Percentiles rank a stretch among this genome's conserved stretches.
Evolutionary conservation across 2,888 invertebrate species (phyloP).

Genomic region (Allolobophora icterica): DNA sequence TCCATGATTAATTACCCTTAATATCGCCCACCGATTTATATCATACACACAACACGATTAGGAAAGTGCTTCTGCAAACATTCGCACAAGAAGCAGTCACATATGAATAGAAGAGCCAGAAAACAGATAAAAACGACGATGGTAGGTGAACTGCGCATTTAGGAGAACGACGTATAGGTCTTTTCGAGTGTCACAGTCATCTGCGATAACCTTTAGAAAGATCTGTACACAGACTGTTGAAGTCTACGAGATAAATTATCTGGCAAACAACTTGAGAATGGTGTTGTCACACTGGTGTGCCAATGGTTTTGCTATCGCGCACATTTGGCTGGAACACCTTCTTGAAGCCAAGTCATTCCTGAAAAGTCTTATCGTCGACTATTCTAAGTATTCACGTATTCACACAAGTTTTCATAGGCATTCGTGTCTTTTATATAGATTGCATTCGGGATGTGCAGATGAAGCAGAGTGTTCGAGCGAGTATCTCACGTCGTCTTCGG

Average conservation of each 20-base stretch:
- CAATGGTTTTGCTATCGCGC: too few relatives aligned
- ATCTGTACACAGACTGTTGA: too few relatives aligned
- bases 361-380: background rate
- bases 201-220: too few relatives aligned
- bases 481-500: too few relatives aligned
- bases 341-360: background rate
- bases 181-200: too few relatives aligned
- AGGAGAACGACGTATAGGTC: background rate
- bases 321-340: background rate
- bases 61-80: background rate
- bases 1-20: background rate
- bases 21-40: background rate
- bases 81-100: background rate
- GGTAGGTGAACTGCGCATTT: background rate
- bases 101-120: background rate
- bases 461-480: too few relatives aligned
- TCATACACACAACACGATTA: background rate
- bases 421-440: background rate
- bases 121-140: background rate
- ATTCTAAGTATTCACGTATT: background rate
- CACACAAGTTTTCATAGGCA: background rate
- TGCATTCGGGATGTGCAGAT: background rate
- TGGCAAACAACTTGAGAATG: too few relatives aligned
- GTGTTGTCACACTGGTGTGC: too few relatives aligned
- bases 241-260: too few relatives aligned